Conservation (phyloP, 2,888 invertebrate species). For the Liopterus haemorrhoidalis region DNA sequence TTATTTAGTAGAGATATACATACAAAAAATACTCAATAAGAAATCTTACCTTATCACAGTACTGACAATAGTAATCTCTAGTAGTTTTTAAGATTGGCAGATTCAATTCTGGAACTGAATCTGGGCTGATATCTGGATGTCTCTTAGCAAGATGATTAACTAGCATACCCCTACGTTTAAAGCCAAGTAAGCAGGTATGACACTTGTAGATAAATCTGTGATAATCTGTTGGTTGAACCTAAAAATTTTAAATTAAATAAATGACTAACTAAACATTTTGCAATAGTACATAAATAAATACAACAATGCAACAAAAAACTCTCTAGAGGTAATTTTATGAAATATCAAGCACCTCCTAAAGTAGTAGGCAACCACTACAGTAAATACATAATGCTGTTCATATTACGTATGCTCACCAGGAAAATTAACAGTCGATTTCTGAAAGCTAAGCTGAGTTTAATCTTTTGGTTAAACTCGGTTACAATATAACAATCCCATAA, state of each 20-base stretch:
- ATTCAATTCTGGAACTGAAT: slow-evolving; percentile 66
- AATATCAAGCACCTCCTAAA: too few species aligned
- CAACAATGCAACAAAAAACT: too few species aligned
- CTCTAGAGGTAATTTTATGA: too few species aligned
- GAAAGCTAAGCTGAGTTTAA: too few species aligned
- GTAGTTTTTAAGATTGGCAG: slow-evolving; percentile 72
- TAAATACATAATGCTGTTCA: too few species aligned
- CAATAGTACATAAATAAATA: slow-evolving; percentile 36
- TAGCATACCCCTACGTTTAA: slow-evolving; percentile 77
- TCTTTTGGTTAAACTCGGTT: too few species aligned
- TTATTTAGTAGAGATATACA: background rate
- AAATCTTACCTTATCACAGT: slow-evolving; percentile 64
- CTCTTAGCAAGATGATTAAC: slow-evolving; percentile 80
- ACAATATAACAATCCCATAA: too few species aligned
- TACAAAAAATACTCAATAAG: slow-evolving; percentile 5
- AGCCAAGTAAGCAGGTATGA: slow-evolving; percentile 66
- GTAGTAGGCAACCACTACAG: too few species aligned
- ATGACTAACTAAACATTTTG: slow-evolving; percentile 16
- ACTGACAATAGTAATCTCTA: slow-evolving; percentile 75
- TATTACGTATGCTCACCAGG: too few species aligned
- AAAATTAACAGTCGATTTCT: too few species aligned
- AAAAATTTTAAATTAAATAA: too few species aligned
- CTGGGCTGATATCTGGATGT: slow-evolving; percentile 59
- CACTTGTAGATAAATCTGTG: slow-evolving; percentile 72
- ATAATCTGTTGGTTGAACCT: slow-evolving; percentile 56